Conservation (phyloP, 2,797 vertebrate species). For the Gymnoscopelus braueri region DNA sequence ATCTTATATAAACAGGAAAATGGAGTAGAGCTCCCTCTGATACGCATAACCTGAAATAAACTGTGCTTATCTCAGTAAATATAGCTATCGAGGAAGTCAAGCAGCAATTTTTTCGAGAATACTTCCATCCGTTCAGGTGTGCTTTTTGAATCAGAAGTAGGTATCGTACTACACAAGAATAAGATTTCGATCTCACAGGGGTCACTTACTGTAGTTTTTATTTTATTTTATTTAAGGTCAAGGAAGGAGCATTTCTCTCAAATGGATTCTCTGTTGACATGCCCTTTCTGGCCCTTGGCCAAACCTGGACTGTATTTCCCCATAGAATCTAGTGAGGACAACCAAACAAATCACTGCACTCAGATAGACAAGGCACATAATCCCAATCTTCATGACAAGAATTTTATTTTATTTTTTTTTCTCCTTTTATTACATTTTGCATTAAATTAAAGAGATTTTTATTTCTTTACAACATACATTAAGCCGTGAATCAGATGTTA, state of each 20-base stretch:
- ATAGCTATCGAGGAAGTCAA: slow-evolving; percentile 26
- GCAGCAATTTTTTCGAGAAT: slow-evolving; percentile 29
- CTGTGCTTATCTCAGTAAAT: slow-evolving; percentile 17
- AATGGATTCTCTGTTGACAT: slow-evolving; percentile 22
- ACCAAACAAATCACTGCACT: too few relatives aligned
- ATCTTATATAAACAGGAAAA: slow-evolving; percentile 29
- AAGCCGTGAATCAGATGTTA: slow-evolving; percentile 96
- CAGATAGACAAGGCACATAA: slow-evolving; percentile 51
- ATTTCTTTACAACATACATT: slow-evolving; percentile 94
- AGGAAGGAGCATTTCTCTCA: slow-evolving; percentile 35
- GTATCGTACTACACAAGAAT: slow-evolving; percentile 21
- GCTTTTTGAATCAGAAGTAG: slow-evolving; percentile 32
- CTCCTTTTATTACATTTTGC: slow-evolving; percentile 81
- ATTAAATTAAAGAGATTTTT: slow-evolving; percentile 87
- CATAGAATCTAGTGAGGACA: background rate
- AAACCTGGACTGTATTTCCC: slow-evolving; percentile 21
- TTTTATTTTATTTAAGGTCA: slow-evolving; percentile 53
- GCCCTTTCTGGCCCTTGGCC: slow-evolving; percentile 21
- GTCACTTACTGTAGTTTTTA: background rate
- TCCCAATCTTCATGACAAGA: slow-evolving; percentile 76
- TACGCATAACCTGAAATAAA: slow-evolving; percentile 14
- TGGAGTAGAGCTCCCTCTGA: slow-evolving; percentile 12
- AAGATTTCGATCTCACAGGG: slow-evolving; percentile 39
- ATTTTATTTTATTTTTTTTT: slow-evolving; percentile 77
- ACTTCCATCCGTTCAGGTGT: slow-evolving; percentile 19